These are phyloP conservation scores for Xylota sylvarum DNA, from an alignment of 2,888 invertebrate species.

Conservation along the genomic window DNA sequence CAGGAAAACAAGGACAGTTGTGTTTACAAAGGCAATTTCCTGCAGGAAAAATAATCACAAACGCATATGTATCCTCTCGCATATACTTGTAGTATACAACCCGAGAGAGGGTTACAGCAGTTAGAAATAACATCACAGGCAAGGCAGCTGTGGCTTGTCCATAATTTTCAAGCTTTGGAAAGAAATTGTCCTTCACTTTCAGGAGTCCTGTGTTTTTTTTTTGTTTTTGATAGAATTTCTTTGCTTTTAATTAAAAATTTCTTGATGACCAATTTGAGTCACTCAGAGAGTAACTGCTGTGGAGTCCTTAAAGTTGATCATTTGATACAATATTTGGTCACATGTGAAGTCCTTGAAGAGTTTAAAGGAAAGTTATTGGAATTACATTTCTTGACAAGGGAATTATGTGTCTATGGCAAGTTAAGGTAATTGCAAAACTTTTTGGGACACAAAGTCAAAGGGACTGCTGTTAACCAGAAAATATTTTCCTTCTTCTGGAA, in stretches of 20 bases:
- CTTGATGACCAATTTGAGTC: constrained; percentile 62
- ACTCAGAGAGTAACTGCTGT: constrained; percentile 26
- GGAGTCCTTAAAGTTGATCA: constrained; percentile 29
- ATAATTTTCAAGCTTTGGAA: constrained; percentile 37
- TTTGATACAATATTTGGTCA: constrained; percentile 21
- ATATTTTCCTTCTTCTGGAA: too few relatives aligned
- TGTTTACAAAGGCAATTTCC: constrained; percentile 66
- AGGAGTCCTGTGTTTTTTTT: constrained; percentile 14
- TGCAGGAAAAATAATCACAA: constrained; percentile 59
- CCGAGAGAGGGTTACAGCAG: constrained; percentile 29
- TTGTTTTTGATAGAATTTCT: constrained; percentile 36
- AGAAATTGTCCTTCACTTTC: constrained; percentile 28
- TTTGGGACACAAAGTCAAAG: not conserved
- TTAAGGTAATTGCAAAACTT: constrained; percentile 42
- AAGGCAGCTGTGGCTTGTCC: constrained; percentile 44
- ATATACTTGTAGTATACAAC: not conserved
- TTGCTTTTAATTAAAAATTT: constrained; percentile 68
- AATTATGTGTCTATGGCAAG: constrained; percentile 6
- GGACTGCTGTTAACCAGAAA: too few relatives aligned
- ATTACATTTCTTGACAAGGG: not conserved
- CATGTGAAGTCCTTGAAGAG: not conserved
- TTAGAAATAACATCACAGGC: constrained; percentile 47
- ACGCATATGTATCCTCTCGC: constrained; percentile 4
- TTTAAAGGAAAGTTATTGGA: constrained; percentile 11
- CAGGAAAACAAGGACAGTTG: constrained; percentile 27